A percentile compares a stretch with the other conserved stretches of the same genome.
These are phyloP conservation scores for Trichogramma dendrolimi DNA, from an alignment of 2,888 invertebrate genomes.

Conservation along the genomic window DNA sequence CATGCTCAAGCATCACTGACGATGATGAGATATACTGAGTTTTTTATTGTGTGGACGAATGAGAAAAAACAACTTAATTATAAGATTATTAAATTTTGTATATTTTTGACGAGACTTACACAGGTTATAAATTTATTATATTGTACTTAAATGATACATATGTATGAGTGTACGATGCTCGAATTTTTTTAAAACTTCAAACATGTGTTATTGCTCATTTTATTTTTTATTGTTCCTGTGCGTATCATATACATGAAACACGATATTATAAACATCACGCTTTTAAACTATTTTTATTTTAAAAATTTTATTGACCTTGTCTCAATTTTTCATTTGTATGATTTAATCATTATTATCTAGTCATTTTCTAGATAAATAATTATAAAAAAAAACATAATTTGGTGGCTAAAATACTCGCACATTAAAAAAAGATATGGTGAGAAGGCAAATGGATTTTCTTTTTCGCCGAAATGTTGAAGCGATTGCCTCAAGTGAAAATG, in stretches of 20 bases:
- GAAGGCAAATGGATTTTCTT: background rate
- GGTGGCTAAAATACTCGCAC: too few species aligned
- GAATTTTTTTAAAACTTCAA: too few species aligned
- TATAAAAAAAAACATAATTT: too few species aligned
- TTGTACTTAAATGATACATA: slow-evolving; percentile 26
- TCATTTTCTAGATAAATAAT: slow-evolving; percentile 34
- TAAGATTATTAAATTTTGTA: slow-evolving; percentile 26
- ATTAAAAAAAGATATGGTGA: too few species aligned
- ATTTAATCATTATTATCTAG: slow-evolving; percentile 34
- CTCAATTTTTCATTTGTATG: slow-evolving; percentile 8
- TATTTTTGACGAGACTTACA: slow-evolving; percentile 22
- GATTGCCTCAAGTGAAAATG: slow-evolving; percentile 2
- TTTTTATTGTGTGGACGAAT: background rate
- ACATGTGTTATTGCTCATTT: too few species aligned
- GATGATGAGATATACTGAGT: too few species aligned
- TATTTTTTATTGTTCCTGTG: too few species aligned
- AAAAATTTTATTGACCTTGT: background rate
- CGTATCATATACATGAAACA: too few species aligned
- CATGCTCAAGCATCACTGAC: too few species aligned
- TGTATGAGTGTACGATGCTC: background rate
- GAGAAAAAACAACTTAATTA: slow-evolving; percentile 18
- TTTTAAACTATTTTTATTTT: too few species aligned
- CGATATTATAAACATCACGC: too few species aligned
- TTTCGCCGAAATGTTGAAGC: background rate
- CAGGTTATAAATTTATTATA: slow-evolving; percentile 13